phyloP scores from a whole-genome alignment of 2,113 vertebrate species.

The Semicossyphus pulcher region DNA sequence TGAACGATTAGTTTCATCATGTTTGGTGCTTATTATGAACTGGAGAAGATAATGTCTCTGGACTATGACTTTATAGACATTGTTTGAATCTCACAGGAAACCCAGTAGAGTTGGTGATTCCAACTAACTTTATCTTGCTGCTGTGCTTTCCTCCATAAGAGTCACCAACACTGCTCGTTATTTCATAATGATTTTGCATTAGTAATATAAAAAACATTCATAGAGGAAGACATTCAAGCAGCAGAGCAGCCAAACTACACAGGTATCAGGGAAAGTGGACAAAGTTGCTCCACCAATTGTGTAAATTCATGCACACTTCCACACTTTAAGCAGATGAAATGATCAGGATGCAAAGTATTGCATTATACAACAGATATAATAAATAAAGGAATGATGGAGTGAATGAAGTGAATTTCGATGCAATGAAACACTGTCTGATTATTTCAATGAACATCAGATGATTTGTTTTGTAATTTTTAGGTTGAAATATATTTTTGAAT shows the following conservation, averaged over 20 bases:
- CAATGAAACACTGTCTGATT: no score
- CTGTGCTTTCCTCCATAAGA: neutral
- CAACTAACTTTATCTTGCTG: neutral
- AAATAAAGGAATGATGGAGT: neutral
- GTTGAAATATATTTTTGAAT: neutral
- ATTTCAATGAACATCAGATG: no score
- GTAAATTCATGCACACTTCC: no score
- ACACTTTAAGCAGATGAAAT: no score
- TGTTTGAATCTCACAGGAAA: neutral
- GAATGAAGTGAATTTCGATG: no score
- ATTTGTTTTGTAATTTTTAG: neutral
- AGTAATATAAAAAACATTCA: no score
- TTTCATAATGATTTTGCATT: slow-evolving; percentile 1
- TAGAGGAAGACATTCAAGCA: no score
- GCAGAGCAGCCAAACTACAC: no score
- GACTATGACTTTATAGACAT: neutral
- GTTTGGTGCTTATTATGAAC: neutral
- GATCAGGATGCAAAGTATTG: no score
- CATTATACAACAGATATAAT: no score
- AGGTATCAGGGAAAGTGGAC: neutral
- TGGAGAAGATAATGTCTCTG: neutral
- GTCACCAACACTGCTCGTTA: neutral
- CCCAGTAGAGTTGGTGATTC: neutral
- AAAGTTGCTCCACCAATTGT: no score
- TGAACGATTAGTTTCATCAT: neutral